These are phyloP conservation scores for Percina caprodes DNA, from an alignment of 2,113 vertebrate species.

Conservation along the genomic window DNA sequence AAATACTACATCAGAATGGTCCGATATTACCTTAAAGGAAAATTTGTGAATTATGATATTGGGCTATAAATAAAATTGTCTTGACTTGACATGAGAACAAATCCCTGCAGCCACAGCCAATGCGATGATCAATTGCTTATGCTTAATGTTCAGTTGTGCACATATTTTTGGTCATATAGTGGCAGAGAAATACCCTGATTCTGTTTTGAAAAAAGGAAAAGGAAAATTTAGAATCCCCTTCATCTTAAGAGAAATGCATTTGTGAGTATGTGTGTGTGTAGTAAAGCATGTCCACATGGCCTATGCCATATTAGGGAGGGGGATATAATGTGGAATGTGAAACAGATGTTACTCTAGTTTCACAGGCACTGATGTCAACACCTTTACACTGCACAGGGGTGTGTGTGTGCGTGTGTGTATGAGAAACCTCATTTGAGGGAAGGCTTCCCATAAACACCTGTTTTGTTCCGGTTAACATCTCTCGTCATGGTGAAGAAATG, in stretches of 20 bases:
- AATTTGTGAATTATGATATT: background rate
- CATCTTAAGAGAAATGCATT: slow-evolving; percentile 6
- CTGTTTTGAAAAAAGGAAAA: slow-evolving; percentile 4
- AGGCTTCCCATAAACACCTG: slow-evolving; percentile 79
- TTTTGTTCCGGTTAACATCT: slow-evolving; percentile 73
- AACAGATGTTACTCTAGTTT: slow-evolving; percentile 70
- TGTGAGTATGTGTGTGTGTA: slow-evolving; percentile 6
- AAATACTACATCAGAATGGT: too few relatives aligned
- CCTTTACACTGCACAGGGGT: slow-evolving; percentile 39
- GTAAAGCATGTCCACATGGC: slow-evolving; percentile 51
- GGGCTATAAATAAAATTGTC: too few relatives aligned
- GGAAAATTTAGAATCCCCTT: slow-evolving; percentile 17
- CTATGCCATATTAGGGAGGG: slow-evolving; percentile 28
- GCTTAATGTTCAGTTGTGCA: background rate
- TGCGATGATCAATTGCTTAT: too few relatives aligned
- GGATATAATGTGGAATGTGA: slow-evolving; percentile 57
- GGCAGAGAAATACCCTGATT: background rate
- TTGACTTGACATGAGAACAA: too few relatives aligned
- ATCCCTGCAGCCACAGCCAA: too few relatives aligned
- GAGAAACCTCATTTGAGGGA: slow-evolving; percentile 45
- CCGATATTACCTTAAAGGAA: too few relatives aligned
- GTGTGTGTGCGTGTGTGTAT: slow-evolving; percentile 15
- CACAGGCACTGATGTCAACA: slow-evolving; percentile 62
- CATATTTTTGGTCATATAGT: background rate
- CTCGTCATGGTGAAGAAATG: slow-evolving; percentile 69